phyloP scores from a whole-genome alignment of 2,113 vertebrate genomes.

The Trematomus loennbergii region DNA sequence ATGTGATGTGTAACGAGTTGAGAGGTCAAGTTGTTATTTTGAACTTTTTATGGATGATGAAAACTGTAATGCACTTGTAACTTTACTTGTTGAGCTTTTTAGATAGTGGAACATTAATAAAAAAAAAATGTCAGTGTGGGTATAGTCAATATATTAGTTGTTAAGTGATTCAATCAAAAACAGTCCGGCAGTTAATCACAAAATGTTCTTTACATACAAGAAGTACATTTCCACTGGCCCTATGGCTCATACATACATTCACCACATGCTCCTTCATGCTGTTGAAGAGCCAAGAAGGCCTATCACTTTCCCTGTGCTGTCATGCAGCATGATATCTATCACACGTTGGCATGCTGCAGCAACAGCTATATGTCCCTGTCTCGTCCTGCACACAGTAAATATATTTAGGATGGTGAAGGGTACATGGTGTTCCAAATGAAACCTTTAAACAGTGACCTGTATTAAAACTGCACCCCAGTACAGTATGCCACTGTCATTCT shows the following conservation, averaged over 20 bases:
- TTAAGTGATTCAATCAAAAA: neutral
- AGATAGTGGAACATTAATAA: neutral
- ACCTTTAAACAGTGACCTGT: neutral
- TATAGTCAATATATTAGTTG: neutral
- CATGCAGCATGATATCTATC: slow-evolving; percentile 40
- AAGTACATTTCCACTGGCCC: neutral
- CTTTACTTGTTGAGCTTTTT: slow-evolving; percentile 1
- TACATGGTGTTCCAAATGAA: slow-evolving; percentile 31
- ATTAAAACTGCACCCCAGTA: neutral
- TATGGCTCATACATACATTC: neutral
- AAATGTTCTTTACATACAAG: slow-evolving; percentile 4
- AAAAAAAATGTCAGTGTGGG: neutral
- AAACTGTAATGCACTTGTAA: slow-evolving; percentile 10
- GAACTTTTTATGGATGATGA: neutral
- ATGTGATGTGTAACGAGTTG: neutral
- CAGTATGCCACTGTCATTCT: neutral
- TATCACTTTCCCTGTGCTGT: slow-evolving; percentile 50
- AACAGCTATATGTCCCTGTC: slow-evolving; percentile 4
- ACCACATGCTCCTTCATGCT: slow-evolving; percentile 3
- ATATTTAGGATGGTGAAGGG: slow-evolving; percentile 49
- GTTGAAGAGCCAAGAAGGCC: slow-evolving; percentile 5
- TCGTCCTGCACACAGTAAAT: slow-evolving; percentile 26
- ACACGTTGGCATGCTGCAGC: slow-evolving; percentile 36
- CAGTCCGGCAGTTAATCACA: neutral
- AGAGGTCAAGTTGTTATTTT: slow-evolving; percentile 8